Evolutionary conservation across 2,888 invertebrate genomes (phyloP).

Genomic region (Zonitis immaculata): DNA sequence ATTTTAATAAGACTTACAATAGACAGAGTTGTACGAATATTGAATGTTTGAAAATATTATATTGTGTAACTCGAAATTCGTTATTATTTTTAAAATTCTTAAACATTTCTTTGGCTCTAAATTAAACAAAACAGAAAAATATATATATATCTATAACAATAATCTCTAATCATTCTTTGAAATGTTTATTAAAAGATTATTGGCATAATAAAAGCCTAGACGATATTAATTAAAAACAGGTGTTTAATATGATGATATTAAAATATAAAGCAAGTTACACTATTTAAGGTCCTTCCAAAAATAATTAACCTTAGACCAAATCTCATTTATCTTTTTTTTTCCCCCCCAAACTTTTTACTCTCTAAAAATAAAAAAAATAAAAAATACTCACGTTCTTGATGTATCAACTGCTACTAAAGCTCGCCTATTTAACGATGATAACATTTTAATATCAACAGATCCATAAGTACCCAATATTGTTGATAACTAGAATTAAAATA

Average conservation of each 20-base stretch:
- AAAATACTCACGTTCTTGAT: constrained; percentile 53
- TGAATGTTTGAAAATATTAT: constrained; percentile 40
- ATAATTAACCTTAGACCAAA: constrained; percentile 18
- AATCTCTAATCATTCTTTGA: neutral
- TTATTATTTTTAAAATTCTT: constrained; percentile 26
- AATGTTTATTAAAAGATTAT: constrained; percentile 10
- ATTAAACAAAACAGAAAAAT: constrained; percentile 17
- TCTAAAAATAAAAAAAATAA: constrained; percentile 1
- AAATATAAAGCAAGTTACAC: constrained; percentile 4
- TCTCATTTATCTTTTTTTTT: constrained; percentile 9
- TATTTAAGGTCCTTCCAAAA: constrained; percentile 18
- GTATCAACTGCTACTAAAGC: constrained; percentile 61
- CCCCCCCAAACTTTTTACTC: no score
- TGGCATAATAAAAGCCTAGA: constrained; percentile 9
- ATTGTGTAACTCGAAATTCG: constrained; percentile 36
- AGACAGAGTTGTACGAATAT: constrained; percentile 30
- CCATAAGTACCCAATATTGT: constrained; percentile 57
- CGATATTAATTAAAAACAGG: constrained; percentile 37
- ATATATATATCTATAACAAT: no score
- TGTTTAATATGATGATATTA: constrained; percentile 17
- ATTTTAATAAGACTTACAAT: constrained; percentile 33
- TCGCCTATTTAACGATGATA: constrained; percentile 46
- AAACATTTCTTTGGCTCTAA: constrained; percentile 38
- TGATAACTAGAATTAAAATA: constrained; percentile 52
- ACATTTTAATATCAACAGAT: constrained; percentile 58